These are phyloP conservation scores for Idaea straminata DNA, from an alignment of 2,888 invertebrate species.

Conservation along the genomic window DNA sequence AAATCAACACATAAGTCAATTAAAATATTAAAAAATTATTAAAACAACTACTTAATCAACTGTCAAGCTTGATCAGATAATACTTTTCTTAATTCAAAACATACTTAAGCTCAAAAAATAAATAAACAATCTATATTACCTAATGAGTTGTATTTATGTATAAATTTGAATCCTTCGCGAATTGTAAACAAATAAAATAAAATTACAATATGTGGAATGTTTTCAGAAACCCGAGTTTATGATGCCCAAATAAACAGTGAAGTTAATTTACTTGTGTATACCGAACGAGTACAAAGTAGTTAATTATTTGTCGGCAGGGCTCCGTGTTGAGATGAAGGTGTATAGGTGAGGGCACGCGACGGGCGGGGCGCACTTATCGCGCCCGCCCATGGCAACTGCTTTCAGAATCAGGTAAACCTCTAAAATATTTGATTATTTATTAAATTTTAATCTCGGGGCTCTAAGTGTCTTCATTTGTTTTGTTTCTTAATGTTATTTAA, in stretches of 20 bases:
- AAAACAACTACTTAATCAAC: no score
- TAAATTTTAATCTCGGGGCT: conserved; percentile 2
- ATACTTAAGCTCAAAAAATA: no score
- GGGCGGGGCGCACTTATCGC: conserved; percentile 71
- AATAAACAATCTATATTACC: no score
- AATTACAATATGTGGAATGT: conserved; percentile 1
- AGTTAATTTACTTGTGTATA: conserved; percentile 17
- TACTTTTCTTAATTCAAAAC: no score
- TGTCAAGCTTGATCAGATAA: no score
- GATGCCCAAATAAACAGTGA: not conserved
- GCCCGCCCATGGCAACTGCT: conserved; percentile 75
- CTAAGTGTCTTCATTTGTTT: conserved; percentile 2
- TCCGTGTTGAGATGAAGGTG: conserved; percentile 56
- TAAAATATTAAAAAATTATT: no score
- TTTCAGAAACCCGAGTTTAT: not conserved
- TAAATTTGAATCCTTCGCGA: not conserved
- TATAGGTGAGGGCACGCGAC: conserved; percentile 73
- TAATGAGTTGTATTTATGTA: no score
- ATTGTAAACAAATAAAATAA: not conserved
- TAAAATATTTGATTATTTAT: conserved; percentile 1
- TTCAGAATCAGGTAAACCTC: conserved; percentile 54
- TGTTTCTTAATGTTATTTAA: not conserved
- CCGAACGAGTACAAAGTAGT: conserved; percentile 18
- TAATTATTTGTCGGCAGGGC: conserved; percentile 51
- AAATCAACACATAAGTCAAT: no score